These are phyloP conservation scores for Anas platyrhynchos DNA, from an alignment of 2,113 vertebrate species.

Conservation along the genomic window DNA sequence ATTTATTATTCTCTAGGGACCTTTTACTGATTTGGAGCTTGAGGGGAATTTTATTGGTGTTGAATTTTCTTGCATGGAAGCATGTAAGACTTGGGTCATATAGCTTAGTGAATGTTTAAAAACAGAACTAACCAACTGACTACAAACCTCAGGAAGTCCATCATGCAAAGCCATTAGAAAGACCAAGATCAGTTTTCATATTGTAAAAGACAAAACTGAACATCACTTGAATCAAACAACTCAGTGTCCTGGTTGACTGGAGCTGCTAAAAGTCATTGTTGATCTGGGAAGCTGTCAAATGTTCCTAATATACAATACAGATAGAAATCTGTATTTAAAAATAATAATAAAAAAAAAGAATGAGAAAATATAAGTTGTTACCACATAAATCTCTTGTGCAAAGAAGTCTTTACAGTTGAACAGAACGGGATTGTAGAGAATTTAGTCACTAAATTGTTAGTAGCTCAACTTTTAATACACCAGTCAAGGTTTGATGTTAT, in stretches of 20 bases:
- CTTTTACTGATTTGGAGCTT: background rate
- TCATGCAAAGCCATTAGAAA: background rate
- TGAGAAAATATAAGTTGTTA: background rate
- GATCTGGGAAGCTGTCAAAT: background rate
- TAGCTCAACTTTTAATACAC: background rate
- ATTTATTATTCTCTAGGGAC: background rate
- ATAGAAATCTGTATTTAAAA: background rate
- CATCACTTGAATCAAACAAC: background rate
- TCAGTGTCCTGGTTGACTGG: background rate
- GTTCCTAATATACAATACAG: background rate
- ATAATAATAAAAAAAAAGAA: background rate
- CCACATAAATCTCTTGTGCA: background rate
- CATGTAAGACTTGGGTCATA: fast-evolving
- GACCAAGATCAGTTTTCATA: background rate
- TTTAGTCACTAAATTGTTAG: background rate
- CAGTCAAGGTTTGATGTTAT: background rate
- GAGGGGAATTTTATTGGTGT: background rate
- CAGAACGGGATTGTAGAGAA: background rate
- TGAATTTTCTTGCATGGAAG: background rate
- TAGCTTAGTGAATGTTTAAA: background rate
- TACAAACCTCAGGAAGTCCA: background rate
- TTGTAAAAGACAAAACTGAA: background rate
- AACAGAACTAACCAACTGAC: background rate
- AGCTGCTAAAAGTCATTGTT: background rate
- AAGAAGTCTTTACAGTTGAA: background rate